Conservation (phyloP, 1,140 invertebrate genomes). For the Choristoneura fumiferana region DNA sequence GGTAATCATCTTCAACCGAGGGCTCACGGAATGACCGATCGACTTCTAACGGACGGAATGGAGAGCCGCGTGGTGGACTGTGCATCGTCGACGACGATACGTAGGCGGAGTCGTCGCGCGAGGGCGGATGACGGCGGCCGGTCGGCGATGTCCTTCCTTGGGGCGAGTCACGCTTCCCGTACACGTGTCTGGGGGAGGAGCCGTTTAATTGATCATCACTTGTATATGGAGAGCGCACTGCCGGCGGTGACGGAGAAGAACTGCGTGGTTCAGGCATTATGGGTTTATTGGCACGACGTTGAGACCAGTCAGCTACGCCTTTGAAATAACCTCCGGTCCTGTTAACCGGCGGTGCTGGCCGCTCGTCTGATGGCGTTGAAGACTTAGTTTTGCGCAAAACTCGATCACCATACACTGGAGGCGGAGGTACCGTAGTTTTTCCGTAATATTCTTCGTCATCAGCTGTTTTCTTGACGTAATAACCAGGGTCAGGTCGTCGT, state of each 20-base stretch:
- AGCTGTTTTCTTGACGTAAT: conserved; percentile 85
- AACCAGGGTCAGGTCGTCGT: conserved; percentile 81
- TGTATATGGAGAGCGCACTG: conserved; percentile 68
- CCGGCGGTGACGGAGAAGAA: conserved; percentile 72
- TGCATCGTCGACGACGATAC: conserved; percentile 78
- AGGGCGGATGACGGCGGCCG: conserved; percentile 69
- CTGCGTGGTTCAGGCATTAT: conserved; percentile 68
- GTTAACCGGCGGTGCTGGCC: conserved; percentile 45
- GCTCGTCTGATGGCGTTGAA: conserved; percentile 70
- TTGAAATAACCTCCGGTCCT: conserved; percentile 81
- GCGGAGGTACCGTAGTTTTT: conserved; percentile 58
- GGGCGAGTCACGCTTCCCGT: conserved; percentile 67
- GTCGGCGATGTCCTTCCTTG: conserved; percentile 69
- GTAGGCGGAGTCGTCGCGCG: conserved; percentile 77
- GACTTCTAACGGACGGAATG: conserved; percentile 68
- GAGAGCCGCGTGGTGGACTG: conserved; percentile 73
- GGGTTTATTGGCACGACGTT: conserved; percentile 79
- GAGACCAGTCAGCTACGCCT: conserved; percentile 88
- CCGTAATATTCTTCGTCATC: conserved; percentile 68
- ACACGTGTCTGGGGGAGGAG: conserved; percentile 70
- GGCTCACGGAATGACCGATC: conserved; percentile 66
- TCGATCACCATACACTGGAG: conserved; percentile 62
- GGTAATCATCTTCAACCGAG: conserved; percentile 66
- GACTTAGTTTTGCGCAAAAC: conserved; percentile 66
- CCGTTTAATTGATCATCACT: conserved; percentile 73